phyloP scores from a whole-genome alignment of 2,113 vertebrate species.

The Salvelinus fontinalis region DNA sequence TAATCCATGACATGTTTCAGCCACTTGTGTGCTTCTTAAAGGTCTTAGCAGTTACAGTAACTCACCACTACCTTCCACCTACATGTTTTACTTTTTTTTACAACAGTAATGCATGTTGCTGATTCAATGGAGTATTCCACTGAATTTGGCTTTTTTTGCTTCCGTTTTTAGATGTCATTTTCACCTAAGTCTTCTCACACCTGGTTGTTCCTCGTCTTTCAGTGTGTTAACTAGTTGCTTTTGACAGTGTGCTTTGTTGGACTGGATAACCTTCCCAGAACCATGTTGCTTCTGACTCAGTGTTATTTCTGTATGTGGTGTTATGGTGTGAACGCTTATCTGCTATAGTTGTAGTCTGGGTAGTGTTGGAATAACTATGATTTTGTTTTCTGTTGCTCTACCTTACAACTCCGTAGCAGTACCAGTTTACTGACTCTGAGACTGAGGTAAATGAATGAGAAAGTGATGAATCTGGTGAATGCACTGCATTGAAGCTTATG shows the following conservation, averaged over 20 bases:
- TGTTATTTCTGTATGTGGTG: slow-evolving; percentile 12
- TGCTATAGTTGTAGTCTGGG: slow-evolving; percentile 34
- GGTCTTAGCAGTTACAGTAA: slow-evolving; percentile 30
- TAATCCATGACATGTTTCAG: too few relatives aligned
- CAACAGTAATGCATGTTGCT: slow-evolving; percentile 47
- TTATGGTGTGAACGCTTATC: slow-evolving; percentile 8
- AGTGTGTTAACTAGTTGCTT: slow-evolving; percentile 13
- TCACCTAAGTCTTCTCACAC: neutral
- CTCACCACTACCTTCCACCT: neutral
- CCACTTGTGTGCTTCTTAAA: slow-evolving; percentile 29
- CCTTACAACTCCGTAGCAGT: slow-evolving; percentile 89
- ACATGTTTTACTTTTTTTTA: slow-evolving; percentile 30
- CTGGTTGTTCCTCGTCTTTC: neutral
- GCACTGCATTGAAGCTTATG: slow-evolving; percentile 79
- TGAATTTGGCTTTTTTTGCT: neutral
- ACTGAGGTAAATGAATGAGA: slow-evolving; percentile 90
- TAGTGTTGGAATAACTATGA: slow-evolving; percentile 74
- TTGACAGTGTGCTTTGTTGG: slow-evolving; percentile 23
- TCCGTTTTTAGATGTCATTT: neutral
- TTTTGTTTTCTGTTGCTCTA: slow-evolving; percentile 81
- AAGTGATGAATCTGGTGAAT: slow-evolving; percentile 72
- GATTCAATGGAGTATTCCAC: slow-evolving; percentile 11
- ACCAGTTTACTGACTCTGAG: slow-evolving; percentile 98
- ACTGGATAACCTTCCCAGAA: slow-evolving; percentile 9
- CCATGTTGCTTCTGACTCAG: slow-evolving; percentile 13